Percentiles rank a stretch among this genome's conserved stretches.
Conservation (phyloP, 1,140 invertebrate genomes). For the Phthorimaea operculella region DNA sequence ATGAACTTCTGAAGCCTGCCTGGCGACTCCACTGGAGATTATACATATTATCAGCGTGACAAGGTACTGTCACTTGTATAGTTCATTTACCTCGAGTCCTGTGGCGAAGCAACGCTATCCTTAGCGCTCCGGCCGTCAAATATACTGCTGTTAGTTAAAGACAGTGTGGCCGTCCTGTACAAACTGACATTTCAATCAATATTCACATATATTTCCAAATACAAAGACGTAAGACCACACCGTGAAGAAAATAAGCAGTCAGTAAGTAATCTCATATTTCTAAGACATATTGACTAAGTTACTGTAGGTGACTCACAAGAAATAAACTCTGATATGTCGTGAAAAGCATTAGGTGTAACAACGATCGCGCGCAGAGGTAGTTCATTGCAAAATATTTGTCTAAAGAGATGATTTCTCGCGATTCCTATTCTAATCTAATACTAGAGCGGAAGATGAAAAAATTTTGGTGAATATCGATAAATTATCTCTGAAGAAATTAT, state of each 20-base stretch:
- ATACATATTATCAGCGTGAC: not conserved
- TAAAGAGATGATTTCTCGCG: too few relatives aligned
- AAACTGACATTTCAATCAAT: slow-evolving; percentile 52
- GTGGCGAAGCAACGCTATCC: slow-evolving; percentile 40
- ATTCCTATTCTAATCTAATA: too few relatives aligned
- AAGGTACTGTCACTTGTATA: slow-evolving; percentile 39
- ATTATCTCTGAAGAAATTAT: too few relatives aligned
- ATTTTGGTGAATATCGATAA: too few relatives aligned
- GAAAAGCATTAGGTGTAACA: too few relatives aligned
- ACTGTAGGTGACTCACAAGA: slow-evolving; percentile 35
- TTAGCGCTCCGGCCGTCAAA: slow-evolving; percentile 44
- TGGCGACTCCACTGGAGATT: not conserved
- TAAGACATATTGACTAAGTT: slow-evolving; percentile 27
- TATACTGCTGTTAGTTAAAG: slow-evolving; percentile 48
- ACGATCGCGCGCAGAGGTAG: too few relatives aligned
- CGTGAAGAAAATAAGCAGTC: slow-evolving; percentile 23
- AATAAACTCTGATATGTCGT: slow-evolving; percentile 26
- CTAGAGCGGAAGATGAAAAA: too few relatives aligned
- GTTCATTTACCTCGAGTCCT: slow-evolving; percentile 59
- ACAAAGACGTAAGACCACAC: slow-evolving; percentile 21
- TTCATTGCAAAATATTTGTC: too few relatives aligned
- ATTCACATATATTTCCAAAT: slow-evolving; percentile 10
- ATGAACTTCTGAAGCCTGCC: not conserved
- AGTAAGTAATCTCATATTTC: slow-evolving; percentile 32
- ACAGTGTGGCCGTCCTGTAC: slow-evolving; percentile 64